Evolutionary conservation across 2,888 invertebrate genomes (phyloP), one percentile per base, ranked within the genome.

Genomic region (Gerosis bhagava): DNA sequence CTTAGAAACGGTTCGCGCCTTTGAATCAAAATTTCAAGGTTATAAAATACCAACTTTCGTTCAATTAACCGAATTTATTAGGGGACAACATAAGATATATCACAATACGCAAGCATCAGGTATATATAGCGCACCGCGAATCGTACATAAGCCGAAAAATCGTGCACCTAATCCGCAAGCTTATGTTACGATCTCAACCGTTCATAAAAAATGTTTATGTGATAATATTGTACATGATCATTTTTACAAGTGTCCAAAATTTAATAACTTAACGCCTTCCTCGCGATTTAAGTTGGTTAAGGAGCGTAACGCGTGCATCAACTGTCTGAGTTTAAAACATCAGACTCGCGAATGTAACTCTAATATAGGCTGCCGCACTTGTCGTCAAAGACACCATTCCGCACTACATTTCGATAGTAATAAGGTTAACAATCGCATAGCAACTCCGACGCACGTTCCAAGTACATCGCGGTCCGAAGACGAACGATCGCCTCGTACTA

Each of bases 291-390:
- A 29, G 8, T 8, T 29, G n/a, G 8, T 29, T 29, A 29, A 13
- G 15, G 28, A 29, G 3, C 28, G 28, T 15, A 29, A 29, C 3
- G 28, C 13, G 12, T 29, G 28, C 28, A 29, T 15, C 15, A 29
- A 29, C 15, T 29, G 28, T n/a, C 15, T 29, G 28, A 29, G 28
- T 29, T 12, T 13, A 29, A 29, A 8, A 8, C 28, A 29, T 29
- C 12, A 6, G 15, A 13, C 7, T 13, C 7, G 15, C 3, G 7
- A 8, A 2, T 29, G 13, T 29, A 29, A 29, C 3, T 29, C 28
- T 13, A 29, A 29, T 13, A 12, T 28, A 5, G 13, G 7, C 7
- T 28, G 28, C 5, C 28, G 28, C 28, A 28, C 6, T 28, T 28
- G 28, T 28, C 7, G 7, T 28, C 12, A 6, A 12, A 28, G 13